A percentile compares a stretch with the other conserved stretches of the same genome.
Conservation (phyloP, 1,140 invertebrate species). For the Holcopasites calliopsidis region DNA sequence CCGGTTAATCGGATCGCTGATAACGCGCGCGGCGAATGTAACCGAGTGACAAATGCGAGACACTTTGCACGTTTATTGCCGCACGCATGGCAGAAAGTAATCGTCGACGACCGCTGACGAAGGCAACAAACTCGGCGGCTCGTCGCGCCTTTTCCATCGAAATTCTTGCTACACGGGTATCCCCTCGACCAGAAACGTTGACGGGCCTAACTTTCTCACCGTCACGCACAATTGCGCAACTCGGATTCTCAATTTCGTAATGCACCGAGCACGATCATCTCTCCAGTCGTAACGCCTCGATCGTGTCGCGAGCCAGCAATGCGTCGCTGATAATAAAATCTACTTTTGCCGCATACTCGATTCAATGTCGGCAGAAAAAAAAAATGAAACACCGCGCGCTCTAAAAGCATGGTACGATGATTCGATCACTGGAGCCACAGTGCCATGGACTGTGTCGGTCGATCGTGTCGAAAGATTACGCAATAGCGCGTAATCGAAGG, state of each 20-base stretch:
- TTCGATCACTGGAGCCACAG: no score
- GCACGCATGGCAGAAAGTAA: background rate
- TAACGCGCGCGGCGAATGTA: slow-evolving; percentile 2
- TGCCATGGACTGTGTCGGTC: no score
- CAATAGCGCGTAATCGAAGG: slow-evolving; percentile 20
- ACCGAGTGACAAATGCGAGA: background rate
- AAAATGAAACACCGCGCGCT: no score
- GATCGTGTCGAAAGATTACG: slow-evolving; percentile 1
- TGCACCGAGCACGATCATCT: slow-evolving; percentile 24
- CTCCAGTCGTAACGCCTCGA: background rate
- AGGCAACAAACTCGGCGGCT: background rate
- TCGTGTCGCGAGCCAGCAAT: slow-evolving; percentile 21
- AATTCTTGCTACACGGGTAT: background rate
- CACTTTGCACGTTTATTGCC: background rate
- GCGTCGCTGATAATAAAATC: slow-evolving; percentile 11
- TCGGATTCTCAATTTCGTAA: slow-evolving; percentile 35
- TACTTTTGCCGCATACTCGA: no score
- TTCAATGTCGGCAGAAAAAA: no score
- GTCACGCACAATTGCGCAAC: slow-evolving; percentile 48
- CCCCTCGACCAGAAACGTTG: background rate
- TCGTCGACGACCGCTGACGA: background rate
- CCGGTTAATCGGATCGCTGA: background rate
- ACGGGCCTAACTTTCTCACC: background rate
- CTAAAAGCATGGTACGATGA: no score
- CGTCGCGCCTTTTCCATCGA: background rate